Base-by-base conservation (phyloP, 1,140 invertebrate species). In the Trachelipus rathkii region DNA sequence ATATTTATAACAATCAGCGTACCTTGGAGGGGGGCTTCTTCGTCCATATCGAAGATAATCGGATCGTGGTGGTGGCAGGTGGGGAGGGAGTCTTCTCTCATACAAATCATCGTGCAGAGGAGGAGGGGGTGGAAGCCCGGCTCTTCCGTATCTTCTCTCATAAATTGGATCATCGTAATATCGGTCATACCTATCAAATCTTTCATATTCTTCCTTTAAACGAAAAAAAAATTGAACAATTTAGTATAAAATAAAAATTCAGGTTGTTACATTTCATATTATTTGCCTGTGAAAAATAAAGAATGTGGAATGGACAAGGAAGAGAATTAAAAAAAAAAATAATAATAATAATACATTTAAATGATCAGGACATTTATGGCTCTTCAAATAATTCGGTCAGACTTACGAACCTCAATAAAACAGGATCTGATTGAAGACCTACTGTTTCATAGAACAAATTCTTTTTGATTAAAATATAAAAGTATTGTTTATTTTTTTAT, bases 121-220 rank as follows among this genome's bases (percentile, higher is more conserved):
- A 1, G 73, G 73, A 8, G 50, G 50, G 10, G 73, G 73, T 6
- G 71, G 71, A 7, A 66, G 72, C 8, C 46, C 53, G 13, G 33
- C 46, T n/a, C 73, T 44, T 13, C 69, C 45, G 19, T 67, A 60
- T 15, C 73, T 60, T 8, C 73, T 10, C 11, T 75, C 73, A 19
- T 75, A 75, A 43, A 67, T 60, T 23, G 60, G 66, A 15, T 75
- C 73, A 23, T 75, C 73, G 60, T 75, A 75, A 21, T 75, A 75
- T 15, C 73, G 73, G 21, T 75, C 73, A 43, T 75, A 75, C 53
- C 73, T 60, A n/a, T 75, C 73, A 68, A 43, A 67, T 10, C 44
- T 44, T 60, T 75, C n/a, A 19, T 72, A 72, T 19, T 44, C 15
- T 19, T 72, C 71, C 43, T 33, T 1, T 21, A 15, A 24, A 71